Conservation (phyloP, 2,888 invertebrate species). For the Euzophera pinguis region DNA sequence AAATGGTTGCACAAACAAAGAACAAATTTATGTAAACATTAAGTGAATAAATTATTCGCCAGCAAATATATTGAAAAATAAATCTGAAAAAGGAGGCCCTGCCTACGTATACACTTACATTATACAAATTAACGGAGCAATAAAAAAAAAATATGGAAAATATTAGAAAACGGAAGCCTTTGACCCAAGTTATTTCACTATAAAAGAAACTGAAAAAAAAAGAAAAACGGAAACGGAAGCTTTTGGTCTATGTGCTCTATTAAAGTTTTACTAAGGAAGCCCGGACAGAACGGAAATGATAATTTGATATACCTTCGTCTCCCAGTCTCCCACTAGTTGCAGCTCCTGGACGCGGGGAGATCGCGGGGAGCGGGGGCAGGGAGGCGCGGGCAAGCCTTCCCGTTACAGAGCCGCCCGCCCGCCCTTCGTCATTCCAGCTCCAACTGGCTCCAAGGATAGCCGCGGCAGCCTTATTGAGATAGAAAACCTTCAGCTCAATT, state of each 20-base stretch:
- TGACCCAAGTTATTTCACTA: no score
- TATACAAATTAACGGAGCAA: no score
- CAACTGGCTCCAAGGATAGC: slow-evolving; percentile 22
- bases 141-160: no score
- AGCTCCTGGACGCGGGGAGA: slow-evolving; percentile 17
- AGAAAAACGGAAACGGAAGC: no score
- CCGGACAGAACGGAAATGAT: not conserved
- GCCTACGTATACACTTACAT: no score
- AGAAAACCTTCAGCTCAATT: slow-evolving; percentile 26
- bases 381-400: slow-evolving; percentile 6
- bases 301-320: not conserved
- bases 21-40: no score
- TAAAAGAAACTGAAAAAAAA: no score
- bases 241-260: not conserved
- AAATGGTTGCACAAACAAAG: no score
- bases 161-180: no score
- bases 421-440: slow-evolving; percentile 40
- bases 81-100: no score
- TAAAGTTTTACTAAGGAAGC: not conserved
- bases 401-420: slow-evolving; percentile 35
- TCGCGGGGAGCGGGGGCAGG: slow-evolving; percentile 55
- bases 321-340: not conserved
- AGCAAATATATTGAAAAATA: no score
- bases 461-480: slow-evolving; percentile 17
- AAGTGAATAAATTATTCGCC: no score